Evolutionary conservation across 2,113 vertebrate species (phyloP).

Genomic region (Corythoichthys intestinalis): DNA sequence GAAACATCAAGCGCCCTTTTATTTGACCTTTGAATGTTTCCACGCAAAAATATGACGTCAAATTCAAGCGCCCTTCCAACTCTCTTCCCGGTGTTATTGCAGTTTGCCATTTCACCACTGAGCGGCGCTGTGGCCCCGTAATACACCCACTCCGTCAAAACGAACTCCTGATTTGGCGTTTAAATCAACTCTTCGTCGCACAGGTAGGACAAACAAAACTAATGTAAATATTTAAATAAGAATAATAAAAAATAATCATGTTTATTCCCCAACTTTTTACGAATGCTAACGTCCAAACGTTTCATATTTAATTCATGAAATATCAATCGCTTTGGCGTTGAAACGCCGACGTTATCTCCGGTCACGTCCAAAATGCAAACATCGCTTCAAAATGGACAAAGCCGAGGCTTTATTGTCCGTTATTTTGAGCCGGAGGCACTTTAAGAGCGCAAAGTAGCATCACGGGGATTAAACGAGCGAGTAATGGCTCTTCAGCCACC

Average conservation of each 20-base stretch:
- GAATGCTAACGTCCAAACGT: too few species aligned
- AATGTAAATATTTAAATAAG: background rate
- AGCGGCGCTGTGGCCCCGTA: slow-evolving; percentile 59
- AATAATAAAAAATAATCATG: too few species aligned
- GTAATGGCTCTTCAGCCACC: slow-evolving; percentile 60
- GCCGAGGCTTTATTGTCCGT: slow-evolving; percentile 49
- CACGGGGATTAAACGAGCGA: slow-evolving; percentile 57
- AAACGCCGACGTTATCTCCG: too few species aligned
- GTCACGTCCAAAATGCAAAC: slow-evolving; percentile 50
- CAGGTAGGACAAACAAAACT: background rate
- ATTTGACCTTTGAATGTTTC: too few species aligned
- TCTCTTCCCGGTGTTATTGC: background rate
- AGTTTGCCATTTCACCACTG: slow-evolving; percentile 20
- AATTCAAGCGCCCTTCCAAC: too few species aligned
- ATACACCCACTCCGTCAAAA: background rate
- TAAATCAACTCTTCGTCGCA: background rate
- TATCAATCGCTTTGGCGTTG: too few species aligned
- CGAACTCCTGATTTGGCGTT: background rate
- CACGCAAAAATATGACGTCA: too few species aligned
- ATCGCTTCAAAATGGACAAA: slow-evolving; percentile 44
- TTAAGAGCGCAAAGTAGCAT: slow-evolving; percentile 34
- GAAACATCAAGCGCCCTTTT: too few species aligned
- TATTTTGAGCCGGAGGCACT: slow-evolving; percentile 33
- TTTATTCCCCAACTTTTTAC: too few species aligned
- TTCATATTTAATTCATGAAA: too few species aligned